These are phyloP conservation scores for Pogonophryne albipinna DNA, from an alignment of 2,797 vertebrate genomes.

Conservation along the genomic window DNA sequence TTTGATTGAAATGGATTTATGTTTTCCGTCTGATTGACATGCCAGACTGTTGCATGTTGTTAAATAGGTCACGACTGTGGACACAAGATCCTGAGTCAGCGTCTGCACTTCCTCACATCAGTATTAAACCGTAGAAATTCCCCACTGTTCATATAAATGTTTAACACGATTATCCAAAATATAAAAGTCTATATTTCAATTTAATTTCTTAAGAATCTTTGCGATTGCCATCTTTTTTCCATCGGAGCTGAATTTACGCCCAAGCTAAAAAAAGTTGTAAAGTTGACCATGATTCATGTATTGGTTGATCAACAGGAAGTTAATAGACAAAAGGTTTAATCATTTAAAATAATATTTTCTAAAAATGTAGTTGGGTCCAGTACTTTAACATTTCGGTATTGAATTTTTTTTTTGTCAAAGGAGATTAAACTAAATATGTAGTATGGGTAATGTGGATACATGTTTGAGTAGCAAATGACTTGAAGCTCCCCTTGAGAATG, in stretches of 20 bases:
- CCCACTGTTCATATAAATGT: background rate
- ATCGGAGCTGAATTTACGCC: background rate
- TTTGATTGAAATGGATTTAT: background rate
- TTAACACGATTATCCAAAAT: background rate
- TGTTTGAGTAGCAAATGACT: background rate
- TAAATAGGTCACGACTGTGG: conserved; percentile 28
- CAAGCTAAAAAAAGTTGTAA: no score
- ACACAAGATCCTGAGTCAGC: conserved; percentile 43
- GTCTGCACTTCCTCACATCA: conserved; percentile 28
- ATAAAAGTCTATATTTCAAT: background rate
- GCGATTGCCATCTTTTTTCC: background rate
- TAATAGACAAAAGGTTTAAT: no score
- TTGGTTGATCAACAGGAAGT: background rate
- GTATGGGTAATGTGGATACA: background rate
- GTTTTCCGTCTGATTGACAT: background rate
- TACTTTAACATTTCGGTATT: background rate
- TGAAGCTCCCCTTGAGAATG: background rate
- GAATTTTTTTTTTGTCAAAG: background rate
- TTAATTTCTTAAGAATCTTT: background rate
- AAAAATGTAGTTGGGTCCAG: background rate
- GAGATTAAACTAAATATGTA: background rate
- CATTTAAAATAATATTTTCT: no score
- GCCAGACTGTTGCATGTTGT: background rate
- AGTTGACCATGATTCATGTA: background rate
- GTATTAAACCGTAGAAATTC: background rate